phyloP scores from a whole-genome alignment of 2,797 vertebrate genomes.

The Pipistrellus pygmaeus region DNA sequence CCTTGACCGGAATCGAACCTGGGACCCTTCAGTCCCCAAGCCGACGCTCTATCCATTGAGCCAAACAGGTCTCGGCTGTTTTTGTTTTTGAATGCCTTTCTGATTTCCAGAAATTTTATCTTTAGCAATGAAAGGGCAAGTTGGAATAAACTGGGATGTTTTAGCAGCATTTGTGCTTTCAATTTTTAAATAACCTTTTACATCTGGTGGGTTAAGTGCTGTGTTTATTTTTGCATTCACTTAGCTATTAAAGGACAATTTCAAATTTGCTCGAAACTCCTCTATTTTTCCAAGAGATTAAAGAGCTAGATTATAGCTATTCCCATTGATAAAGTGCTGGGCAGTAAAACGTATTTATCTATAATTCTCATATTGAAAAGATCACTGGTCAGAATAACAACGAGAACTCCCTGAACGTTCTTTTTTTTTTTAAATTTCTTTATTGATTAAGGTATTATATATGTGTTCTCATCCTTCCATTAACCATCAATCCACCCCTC shows the following conservation, averaged over 20 bases:
- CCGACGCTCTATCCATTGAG: too few relatives aligned
- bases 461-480: too few relatives aligned
- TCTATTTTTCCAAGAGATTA: background rate
- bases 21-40: too few relatives aligned
- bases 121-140: conserved; percentile 20
- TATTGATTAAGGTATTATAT: too few relatives aligned
- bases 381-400: conserved; percentile 4
- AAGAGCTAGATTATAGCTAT: conserved; percentile 29
- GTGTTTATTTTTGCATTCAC: background rate
- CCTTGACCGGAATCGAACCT: too few relatives aligned
- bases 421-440: background rate
- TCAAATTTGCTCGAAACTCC: conserved; percentile 1
- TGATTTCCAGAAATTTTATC: conserved; percentile 27
- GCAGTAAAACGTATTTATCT: background rate
- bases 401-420: background rate
- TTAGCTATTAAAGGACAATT: conserved; percentile 29
- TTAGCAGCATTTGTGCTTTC: background rate
- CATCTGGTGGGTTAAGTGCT: background rate
- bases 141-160: background rate
- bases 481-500: too few relatives aligned
- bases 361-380: conserved; percentile 43
- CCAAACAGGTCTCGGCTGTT: background rate
- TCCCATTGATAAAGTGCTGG: background rate
- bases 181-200: background rate
- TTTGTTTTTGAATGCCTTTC: conserved; percentile 2